These are phyloP conservation scores for Theretra japonica DNA, from an alignment of 2,888 invertebrate genomes.

Conservation along the genomic window DNA sequence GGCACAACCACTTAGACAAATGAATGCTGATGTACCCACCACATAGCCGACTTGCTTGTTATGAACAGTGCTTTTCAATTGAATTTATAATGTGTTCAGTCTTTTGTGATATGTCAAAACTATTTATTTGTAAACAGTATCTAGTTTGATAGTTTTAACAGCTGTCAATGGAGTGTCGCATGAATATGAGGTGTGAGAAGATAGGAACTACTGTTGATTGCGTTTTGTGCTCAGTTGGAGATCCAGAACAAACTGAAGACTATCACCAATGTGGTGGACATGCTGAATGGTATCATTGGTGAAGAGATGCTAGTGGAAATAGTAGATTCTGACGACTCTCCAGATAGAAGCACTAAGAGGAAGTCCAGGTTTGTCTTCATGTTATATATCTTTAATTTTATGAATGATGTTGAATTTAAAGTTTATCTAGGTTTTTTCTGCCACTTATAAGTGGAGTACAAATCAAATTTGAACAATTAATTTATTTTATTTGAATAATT, in stretches of 20 bases:
- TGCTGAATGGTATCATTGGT: slow-evolving; percentile 93
- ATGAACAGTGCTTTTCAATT: slow-evolving; percentile 1
- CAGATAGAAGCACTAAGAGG: slow-evolving; percentile 63
- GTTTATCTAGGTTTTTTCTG: background rate
- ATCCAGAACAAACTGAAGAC: slow-evolving; percentile 92
- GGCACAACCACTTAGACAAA: slow-evolving; percentile 35
- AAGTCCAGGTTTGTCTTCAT: slow-evolving; percentile 72
- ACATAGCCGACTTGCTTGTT: slow-evolving; percentile 12
- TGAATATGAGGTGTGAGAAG: background rate
- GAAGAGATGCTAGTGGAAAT: slow-evolving; percentile 81
- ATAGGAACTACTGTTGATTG: slow-evolving; percentile 37
- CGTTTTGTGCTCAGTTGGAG: slow-evolving; percentile 85
- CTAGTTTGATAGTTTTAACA: slow-evolving; percentile 9
- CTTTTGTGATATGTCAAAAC: background rate
- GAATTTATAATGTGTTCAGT: background rate
- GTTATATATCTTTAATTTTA: background rate
- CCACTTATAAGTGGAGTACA: background rate
- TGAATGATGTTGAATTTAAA: background rate
- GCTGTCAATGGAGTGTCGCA: background rate
- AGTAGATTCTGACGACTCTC: slow-evolving; percentile 56
- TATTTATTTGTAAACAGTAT: background rate
- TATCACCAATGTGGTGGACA: slow-evolving; percentile 94
- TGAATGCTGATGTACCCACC: background rate
- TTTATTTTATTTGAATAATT: background rate
- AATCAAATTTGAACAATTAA: background rate